phyloP scores from a whole-genome alignment of 2,888 invertebrate genomes.

The Euproctis similis region DNA sequence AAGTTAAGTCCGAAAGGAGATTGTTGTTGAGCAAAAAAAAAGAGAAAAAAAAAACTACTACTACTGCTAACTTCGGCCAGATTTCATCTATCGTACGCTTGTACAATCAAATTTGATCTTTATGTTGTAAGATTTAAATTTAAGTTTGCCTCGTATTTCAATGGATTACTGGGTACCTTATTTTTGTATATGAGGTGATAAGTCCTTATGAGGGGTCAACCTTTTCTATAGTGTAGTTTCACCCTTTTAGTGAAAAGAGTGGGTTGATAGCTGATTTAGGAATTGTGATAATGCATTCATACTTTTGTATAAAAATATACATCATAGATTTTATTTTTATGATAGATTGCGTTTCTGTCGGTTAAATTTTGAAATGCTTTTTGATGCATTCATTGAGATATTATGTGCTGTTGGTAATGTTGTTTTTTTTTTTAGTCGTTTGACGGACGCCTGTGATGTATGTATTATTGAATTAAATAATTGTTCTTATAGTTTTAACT shows the following conservation, averaged over 20 bases:
- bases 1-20: constrained; percentile 75
- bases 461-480: constrained; percentile 39
- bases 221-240: constrained; percentile 72
- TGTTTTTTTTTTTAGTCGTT: too few relatives aligned
- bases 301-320: constrained; percentile 73
- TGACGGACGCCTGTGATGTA: constrained; percentile 18
- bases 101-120: constrained; percentile 47
- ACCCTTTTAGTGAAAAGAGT: constrained; percentile 77
- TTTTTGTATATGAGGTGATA: constrained; percentile 77
- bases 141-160: constrained; percentile 31
- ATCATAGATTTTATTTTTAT: constrained; percentile 70
- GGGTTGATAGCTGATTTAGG: constrained; percentile 76
- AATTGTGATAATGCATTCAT: constrained; percentile 71
- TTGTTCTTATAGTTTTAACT: too few relatives aligned
- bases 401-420: too few relatives aligned
- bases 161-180: constrained; percentile 71
- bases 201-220: constrained; percentile 77
- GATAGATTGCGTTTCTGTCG: constrained; percentile 58
- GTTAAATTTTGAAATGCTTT: constrained; percentile 26
- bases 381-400: constrained; percentile 24
- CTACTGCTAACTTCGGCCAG: constrained; percentile 69
- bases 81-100: constrained; percentile 46
- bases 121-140: constrained; percentile 36
- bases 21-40: too few relatives aligned
- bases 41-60: too few relatives aligned